Percentiles rank a stretch among this genome's conserved stretches.
These are phyloP conservation scores for Nyctereutes procyonoides DNA, from an alignment of 2,113 vertebrate species.

Conservation along the genomic window DNA sequence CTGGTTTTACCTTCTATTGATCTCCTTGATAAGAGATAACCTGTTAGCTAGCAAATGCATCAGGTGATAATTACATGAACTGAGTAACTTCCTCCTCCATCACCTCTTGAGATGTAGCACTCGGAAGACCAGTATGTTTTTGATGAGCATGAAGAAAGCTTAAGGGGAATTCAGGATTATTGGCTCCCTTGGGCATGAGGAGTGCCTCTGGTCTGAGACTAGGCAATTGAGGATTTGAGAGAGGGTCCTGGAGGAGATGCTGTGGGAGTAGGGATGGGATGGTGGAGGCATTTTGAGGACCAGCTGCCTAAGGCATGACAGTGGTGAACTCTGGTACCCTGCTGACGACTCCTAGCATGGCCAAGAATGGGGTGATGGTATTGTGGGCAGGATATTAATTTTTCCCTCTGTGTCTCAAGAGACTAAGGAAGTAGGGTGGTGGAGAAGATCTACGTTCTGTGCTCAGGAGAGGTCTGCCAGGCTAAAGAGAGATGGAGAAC, in stretches of 20 bases:
- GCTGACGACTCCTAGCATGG: not conserved
- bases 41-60: not conserved
- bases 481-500: not conserved
- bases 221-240: not conserved
- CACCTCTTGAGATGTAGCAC: not conserved
- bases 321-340: not conserved
- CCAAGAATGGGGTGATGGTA: not conserved
- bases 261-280: not conserved
- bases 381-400: not conserved
- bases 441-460: not conserved
- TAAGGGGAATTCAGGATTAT: not conserved
- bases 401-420: not conserved
- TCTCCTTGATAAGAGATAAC: conserved; percentile 1
- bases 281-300: not conserved
- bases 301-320: too few relatives aligned
- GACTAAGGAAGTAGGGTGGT: not conserved
- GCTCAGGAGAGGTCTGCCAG: not conserved
- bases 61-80: not conserved
- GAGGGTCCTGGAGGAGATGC: not conserved
- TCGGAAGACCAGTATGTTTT: not conserved
- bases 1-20: not conserved
- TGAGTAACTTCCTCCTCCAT: not conserved
- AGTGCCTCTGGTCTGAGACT: not conserved
- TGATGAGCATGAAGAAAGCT: not conserved
- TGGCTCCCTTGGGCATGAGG: not conserved